Percentiles rank a stretch among this genome's conserved stretches.
These are phyloP conservation scores for Paramormyrops hopkinsi DNA, from an alignment of 2,797 vertebrate genomes.

Conservation along the genomic window DNA sequence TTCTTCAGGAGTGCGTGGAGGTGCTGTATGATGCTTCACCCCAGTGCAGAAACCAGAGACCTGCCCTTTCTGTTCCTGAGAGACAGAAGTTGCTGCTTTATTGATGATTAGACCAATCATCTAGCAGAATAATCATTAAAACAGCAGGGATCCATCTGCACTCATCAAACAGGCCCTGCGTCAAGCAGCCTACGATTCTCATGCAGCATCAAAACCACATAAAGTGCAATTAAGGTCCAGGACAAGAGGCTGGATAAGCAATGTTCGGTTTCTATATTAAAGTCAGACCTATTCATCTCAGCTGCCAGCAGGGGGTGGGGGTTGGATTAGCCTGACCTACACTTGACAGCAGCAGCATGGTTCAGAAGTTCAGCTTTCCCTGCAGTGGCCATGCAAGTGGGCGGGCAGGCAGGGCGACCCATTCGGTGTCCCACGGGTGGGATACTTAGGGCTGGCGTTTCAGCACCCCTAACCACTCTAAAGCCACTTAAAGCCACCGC, in stretches of 20 bases:
- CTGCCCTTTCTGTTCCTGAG: neutral
- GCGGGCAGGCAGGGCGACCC: constrained; percentile 26
- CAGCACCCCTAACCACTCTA: constrained; percentile 43
- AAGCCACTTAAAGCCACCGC: constrained; percentile 47
- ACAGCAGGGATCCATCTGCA: neutral
- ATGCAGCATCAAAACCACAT: neutral
- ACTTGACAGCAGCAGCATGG: constrained; percentile 46
- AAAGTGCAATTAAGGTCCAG: neutral
- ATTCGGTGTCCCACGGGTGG: constrained; percentile 34
- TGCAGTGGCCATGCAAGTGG: neutral
- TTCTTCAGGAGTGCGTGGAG: neutral
- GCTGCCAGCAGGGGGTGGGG: constrained; percentile 44
- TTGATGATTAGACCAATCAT: neutral
- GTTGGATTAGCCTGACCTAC: constrained; percentile 54
- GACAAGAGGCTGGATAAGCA: neutral
- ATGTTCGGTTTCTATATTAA: constrained; percentile 28
- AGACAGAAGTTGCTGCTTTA: neutral
- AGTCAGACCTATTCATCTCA: constrained; percentile 44
- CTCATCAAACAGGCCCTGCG: neutral
- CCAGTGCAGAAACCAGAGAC: neutral
- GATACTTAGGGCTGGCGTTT: constrained; percentile 51
- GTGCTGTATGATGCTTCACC: neutral
- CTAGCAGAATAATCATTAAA: neutral
- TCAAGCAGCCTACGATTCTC: neutral
- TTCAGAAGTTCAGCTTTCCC: constrained; percentile 49